Conservation (phyloP, 35 echinoderm and acorn worm genomes). For the Lytechinus variegatus region DNA sequence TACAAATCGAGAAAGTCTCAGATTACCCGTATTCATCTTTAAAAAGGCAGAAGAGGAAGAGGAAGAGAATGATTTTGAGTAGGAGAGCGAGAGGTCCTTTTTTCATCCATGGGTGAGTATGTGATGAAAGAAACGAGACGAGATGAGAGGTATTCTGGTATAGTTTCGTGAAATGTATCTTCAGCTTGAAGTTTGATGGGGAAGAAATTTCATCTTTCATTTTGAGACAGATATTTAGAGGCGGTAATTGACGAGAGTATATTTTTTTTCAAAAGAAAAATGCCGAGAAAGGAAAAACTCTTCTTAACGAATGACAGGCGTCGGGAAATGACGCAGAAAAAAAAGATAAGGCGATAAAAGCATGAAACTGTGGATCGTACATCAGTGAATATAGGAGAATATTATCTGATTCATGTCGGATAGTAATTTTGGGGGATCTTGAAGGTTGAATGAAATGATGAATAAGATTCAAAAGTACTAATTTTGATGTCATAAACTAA, state of each 20-base stretch:
- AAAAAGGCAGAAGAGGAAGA: neutral
- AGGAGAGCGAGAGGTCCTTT: neutral
- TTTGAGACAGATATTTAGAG: neutral
- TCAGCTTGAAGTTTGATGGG: conserved; percentile 10
- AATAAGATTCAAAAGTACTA: no score
- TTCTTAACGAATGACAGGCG: neutral
- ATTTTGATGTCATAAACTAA: no score
- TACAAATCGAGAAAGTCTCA: conserved; percentile 45
- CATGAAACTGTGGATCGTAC: no score
- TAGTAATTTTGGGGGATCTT: no score
- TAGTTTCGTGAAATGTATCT: neutral
- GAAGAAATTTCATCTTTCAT: neutral
- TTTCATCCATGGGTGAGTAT: neutral
- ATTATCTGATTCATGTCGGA: no score
- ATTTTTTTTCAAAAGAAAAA: neutral
- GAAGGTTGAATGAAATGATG: no score
- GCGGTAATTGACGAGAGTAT: neutral
- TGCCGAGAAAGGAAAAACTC: neutral
- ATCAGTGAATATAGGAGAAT: no score
- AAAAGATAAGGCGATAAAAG: no score
- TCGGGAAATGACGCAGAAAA: no score
- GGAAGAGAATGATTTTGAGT: neutral
- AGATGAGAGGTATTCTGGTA: neutral
- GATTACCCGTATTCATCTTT: conserved; percentile 31
- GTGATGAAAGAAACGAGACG: neutral